These are phyloP conservation scores for Pseudoatta argentina DNA, from an alignment of 1,140 invertebrate genomes.

Conservation along the genomic window DNA sequence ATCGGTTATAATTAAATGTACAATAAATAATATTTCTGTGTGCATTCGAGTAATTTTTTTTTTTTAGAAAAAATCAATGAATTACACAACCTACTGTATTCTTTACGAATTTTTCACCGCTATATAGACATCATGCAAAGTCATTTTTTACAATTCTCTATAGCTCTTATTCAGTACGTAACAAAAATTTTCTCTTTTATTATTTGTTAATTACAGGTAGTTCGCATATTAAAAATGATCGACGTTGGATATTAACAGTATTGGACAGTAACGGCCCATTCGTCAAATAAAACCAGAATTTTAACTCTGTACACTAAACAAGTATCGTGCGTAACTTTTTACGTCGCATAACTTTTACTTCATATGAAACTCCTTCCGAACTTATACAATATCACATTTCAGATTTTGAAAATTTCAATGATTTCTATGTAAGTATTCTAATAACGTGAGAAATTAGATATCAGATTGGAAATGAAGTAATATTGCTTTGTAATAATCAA, in stretches of 20 bases:
- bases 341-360: conserved; percentile 13
- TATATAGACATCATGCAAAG: conserved; percentile 17
- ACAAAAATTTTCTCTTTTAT: not conserved
- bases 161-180: not conserved
- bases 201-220: not conserved
- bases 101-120: not conserved
- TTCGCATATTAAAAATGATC: conserved; percentile 10
- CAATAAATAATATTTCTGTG: conserved; percentile 27
- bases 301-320: conserved; percentile 12
- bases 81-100: not conserved
- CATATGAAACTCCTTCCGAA: not conserved
- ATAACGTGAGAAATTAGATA: not conserved
- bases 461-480: conserved; percentile 16
- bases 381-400: conserved; percentile 36
- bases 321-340: not conserved
- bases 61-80: not conserved
- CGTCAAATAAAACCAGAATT: conserved; percentile 28
- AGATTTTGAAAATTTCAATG: conserved; percentile 24
- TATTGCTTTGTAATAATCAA: conserved; percentile 3
- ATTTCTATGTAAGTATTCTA: not conserved
- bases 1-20: conserved; percentile 11
- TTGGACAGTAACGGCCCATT: conserved; percentile 49
- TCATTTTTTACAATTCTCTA: not conserved
- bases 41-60: not conserved
- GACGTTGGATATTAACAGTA: not conserved